Conservation (phyloP, 1,140 invertebrate species). For the Sesamia nonagrioides region DNA sequence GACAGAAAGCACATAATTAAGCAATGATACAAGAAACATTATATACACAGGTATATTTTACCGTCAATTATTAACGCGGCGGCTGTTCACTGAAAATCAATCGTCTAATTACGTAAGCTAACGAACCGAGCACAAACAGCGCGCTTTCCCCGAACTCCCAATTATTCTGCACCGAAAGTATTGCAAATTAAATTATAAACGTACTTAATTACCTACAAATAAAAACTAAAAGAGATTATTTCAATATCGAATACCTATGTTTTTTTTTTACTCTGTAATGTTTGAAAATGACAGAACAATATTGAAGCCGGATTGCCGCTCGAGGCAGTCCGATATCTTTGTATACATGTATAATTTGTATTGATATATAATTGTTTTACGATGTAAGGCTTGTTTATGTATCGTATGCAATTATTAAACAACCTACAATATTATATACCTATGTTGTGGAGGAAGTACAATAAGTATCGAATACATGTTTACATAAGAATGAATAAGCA, state of each 20-base stretch:
- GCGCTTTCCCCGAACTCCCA: not conserved
- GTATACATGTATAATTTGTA: constrained; percentile 16
- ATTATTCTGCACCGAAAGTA: constrained; percentile 2
- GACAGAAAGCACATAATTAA: too few species aligned
- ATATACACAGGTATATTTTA: not conserved
- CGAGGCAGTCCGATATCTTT: constrained; percentile 11
- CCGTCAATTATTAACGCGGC: not conserved
- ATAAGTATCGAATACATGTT: not conserved
- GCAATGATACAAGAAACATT: not conserved
- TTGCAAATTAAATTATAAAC: constrained; percentile 9
- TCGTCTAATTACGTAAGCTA: constrained; percentile 35
- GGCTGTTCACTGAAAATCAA: constrained; percentile 10
- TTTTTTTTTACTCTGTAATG: constrained; percentile 27
- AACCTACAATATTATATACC: not conserved
- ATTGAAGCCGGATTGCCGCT: constrained; percentile 31
- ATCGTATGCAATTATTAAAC: not conserved
- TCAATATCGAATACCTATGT: constrained; percentile 22
- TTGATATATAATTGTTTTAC: constrained; percentile 29
- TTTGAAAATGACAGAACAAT: constrained; percentile 44
- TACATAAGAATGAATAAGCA: not conserved
- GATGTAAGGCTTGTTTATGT: not conserved
- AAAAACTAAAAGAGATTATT: not conserved
- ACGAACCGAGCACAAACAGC: constrained; percentile 21
- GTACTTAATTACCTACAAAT: not conserved
- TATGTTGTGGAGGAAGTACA: not conserved